Evolutionary conservation across 1,140 invertebrate species (phyloP).

Genomic region (Lepidotrigona ventralis): DNA sequence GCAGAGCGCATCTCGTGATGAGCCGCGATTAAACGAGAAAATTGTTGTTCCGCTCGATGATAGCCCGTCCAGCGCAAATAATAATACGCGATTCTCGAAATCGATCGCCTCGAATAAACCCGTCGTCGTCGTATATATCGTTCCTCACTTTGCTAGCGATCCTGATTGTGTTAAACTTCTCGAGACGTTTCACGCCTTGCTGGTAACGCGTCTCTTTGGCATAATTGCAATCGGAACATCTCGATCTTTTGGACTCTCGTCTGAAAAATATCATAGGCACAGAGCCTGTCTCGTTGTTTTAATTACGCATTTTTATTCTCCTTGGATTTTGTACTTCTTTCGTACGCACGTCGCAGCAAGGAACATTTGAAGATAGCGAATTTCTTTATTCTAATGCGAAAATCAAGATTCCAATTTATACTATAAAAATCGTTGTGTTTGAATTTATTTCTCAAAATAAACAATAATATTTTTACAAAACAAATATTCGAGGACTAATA

Average conservation of each 20-base stretch:
- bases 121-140: neutral
- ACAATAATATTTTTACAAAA: too few species aligned
- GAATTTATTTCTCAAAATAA: too few species aligned
- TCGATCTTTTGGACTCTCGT: neutral
- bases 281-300: neutral
- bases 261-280: neutral
- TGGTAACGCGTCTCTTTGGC: neutral
- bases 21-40: slow-evolving; percentile 55
- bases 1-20: slow-evolving; percentile 55
- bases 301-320: too few species aligned
- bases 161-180: slow-evolving; percentile 33
- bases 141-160: neutral
- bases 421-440: too few species aligned
- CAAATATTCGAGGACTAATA: too few species aligned
- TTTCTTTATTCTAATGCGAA: too few species aligned
- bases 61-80: slow-evolving; percentile 51
- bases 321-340: too few species aligned
- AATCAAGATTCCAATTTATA: too few species aligned
- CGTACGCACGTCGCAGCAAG: too few species aligned
- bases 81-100: slow-evolving; percentile 36
- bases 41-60: slow-evolving; percentile 55
- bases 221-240: neutral
- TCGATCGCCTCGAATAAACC: slow-evolving; percentile 16
- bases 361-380: too few species aligned
- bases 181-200: slow-evolving; percentile 3